Evolutionary conservation across 2,113 vertebrate species (phyloP).

Genomic region (Pedetes capensis): DNA sequence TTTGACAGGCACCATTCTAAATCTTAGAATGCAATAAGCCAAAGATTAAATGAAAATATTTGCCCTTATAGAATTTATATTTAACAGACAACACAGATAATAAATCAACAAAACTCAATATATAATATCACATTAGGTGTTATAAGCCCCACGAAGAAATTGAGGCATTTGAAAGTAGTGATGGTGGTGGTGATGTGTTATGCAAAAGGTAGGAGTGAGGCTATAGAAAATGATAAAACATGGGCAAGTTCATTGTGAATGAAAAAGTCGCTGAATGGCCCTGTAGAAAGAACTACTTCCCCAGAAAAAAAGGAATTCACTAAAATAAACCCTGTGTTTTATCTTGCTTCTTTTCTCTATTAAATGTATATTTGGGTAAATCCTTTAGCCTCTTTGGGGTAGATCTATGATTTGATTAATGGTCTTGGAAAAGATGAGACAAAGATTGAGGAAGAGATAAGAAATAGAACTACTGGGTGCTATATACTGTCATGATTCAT

Average conservation of each 20-base stretch:
- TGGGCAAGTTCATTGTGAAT: background rate
- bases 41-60: background rate
- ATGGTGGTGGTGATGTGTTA: background rate
- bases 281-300: background rate
- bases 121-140: background rate
- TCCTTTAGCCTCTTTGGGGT: too few species aligned
- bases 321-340: background rate
- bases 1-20: background rate
- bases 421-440: background rate
- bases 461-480: background rate
- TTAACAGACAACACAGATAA: background rate
- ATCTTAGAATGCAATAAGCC: background rate
- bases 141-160: background rate
- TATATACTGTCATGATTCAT: background rate
- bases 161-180: background rate
- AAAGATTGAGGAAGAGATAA: background rate
- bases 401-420: background rate
- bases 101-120: background rate
- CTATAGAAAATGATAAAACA: background rate
- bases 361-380: background rate
- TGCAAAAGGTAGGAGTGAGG: fast-evolving
- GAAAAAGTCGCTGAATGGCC: background rate
- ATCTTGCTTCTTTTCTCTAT: background rate
- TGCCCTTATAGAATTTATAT: background rate
- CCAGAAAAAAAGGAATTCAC: background rate